phyloP scores from a whole-genome alignment of 2,797 vertebrate genomes.

The Fundulus diaphanus region DNA sequence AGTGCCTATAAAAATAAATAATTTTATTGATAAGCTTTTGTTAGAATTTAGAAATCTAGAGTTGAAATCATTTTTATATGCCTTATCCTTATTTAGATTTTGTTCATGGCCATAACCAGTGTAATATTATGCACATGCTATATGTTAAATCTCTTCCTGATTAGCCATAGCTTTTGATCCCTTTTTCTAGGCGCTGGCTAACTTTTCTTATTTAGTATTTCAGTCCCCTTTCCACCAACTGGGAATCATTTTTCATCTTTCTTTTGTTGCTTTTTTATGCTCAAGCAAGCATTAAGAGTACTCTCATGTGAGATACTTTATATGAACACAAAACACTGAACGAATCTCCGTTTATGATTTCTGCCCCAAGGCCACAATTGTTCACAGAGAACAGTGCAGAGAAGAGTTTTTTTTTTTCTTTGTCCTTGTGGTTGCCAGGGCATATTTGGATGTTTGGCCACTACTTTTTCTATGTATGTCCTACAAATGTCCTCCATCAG shows the following conservation, averaged over 20 bases:
- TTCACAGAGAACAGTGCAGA: constrained; percentile 59
- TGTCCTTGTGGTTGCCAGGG: constrained; percentile 56
- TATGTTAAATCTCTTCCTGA: constrained; percentile 16
- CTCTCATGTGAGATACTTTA: constrained; percentile 49
- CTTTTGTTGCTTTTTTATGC: constrained; percentile 37
- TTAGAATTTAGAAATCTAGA: background rate
- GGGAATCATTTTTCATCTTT: constrained; percentile 27
- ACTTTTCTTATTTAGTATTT: constrained; percentile 40
- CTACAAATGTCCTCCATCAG: constrained; percentile 69
- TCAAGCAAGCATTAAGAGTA: constrained; percentile 30
- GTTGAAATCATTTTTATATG: background rate
- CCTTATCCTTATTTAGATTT: background rate
- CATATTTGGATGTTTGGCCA: constrained; percentile 67
- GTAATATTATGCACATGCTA: background rate
- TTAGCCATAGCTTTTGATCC: constrained; percentile 34
- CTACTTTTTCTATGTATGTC: constrained; percentile 65
- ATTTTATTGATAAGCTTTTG: too few relatives aligned
- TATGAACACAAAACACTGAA: constrained; percentile 36
- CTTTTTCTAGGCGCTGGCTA: constrained; percentile 25
- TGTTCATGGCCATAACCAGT: background rate
- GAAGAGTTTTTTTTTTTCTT: constrained; percentile 47
- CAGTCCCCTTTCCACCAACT: constrained; percentile 11
- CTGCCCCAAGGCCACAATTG: constrained; percentile 57
- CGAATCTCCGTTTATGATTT: constrained; percentile 50
- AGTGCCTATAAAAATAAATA: too few relatives aligned